These are phyloP conservation scores for Notechis scutatus DNA, from an alignment of 2,113 vertebrate genomes.

Conservation along the genomic window DNA sequence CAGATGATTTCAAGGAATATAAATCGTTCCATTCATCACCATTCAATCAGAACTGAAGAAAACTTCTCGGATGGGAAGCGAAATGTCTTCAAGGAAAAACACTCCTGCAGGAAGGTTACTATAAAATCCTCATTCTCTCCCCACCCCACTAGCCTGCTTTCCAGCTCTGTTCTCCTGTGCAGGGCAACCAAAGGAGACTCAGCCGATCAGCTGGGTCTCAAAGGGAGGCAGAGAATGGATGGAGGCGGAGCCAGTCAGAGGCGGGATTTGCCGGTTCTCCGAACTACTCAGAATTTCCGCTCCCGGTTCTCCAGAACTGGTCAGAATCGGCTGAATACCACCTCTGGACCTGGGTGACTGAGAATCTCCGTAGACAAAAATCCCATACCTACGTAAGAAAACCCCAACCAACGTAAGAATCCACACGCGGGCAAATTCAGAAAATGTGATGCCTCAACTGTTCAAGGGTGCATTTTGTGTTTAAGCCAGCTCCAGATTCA, in stretches of 20 bases:
- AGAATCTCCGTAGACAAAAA: neutral
- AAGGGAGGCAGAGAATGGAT: no score
- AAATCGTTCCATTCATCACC: neutral
- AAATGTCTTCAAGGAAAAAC: neutral
- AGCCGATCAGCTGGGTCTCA: no score
- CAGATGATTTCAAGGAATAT: neutral
- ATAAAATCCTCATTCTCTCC: no score
- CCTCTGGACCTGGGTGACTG: neutral
- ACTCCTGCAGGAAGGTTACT: neutral
- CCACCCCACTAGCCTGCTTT: neutral
- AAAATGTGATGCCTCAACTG: neutral
- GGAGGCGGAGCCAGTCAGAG: no score
- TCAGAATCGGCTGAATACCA: no score
- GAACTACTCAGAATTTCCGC: no score
- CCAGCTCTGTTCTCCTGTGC: no score
- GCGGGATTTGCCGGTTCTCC: no score
- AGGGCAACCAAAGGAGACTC: neutral
- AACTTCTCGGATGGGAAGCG: neutral
- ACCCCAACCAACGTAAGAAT: neutral
- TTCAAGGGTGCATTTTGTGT: neutral
- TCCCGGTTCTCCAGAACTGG: no score
- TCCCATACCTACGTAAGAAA: neutral
- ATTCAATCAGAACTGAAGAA: neutral
- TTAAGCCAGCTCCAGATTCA: neutral
- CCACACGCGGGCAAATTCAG: neutral